phyloP scores from a whole-genome alignment of 2,797 vertebrate species.

The Neomorphus geoffroyi region DNA sequence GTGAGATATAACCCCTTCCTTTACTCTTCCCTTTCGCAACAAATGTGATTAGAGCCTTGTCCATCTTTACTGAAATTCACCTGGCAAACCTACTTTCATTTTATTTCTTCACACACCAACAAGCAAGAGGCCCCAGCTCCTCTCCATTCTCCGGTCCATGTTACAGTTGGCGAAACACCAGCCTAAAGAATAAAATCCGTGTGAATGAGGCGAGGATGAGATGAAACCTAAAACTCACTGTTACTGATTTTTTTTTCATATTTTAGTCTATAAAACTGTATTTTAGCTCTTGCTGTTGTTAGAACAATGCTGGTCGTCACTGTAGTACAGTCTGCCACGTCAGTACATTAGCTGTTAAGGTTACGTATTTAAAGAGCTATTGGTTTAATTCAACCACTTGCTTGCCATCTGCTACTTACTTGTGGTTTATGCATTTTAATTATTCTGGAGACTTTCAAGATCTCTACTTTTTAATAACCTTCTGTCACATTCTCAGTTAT shows the following conservation, averaged over 20 bases:
- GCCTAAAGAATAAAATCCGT: neutral
- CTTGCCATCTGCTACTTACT: conserved; percentile 67
- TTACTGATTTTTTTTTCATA: neutral
- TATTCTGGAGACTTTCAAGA: conserved; percentile 63
- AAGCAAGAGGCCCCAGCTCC: accelerated
- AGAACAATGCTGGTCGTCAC: neutral
- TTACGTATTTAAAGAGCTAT: conserved; percentile 63
- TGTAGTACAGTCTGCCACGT: conserved; percentile 35
- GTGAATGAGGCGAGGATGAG: neutral
- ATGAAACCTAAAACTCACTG: neutral
- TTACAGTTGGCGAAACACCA: neutral
- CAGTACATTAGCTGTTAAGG: conserved; percentile 55
- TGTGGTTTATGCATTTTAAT: conserved; percentile 71
- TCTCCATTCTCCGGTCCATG: neutral
- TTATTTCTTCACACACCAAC: neutral
- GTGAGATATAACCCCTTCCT: neutral
- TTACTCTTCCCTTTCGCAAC: neutral
- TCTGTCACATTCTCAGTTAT: conserved; percentile 59
- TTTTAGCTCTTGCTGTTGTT: neutral
- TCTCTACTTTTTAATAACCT: conserved; percentile 59
- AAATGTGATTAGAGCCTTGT: neutral
- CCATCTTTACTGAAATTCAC: neutral
- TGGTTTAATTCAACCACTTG: conserved; percentile 71
- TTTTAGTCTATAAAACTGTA: neutral
- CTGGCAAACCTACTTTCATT: neutral